Evolutionary conservation across 2,113 vertebrate genomes (phyloP), one percentile per base, ranked within the genome.

Genomic region (Grus americana): DNA sequence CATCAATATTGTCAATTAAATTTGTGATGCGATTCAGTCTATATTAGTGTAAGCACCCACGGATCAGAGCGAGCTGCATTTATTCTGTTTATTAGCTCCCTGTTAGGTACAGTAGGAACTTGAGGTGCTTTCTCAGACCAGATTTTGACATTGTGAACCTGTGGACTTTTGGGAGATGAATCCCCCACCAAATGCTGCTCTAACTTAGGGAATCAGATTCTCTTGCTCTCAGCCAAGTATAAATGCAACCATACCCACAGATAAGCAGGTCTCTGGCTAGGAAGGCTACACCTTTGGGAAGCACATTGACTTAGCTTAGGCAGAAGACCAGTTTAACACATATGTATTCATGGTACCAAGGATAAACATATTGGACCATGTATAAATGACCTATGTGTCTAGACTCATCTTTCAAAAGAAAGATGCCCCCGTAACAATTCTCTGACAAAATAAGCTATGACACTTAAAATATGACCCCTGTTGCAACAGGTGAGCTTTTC

Each of bases 201-300:
- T 63, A 30, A 52, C 8, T 65, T 44, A 32, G 7, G 5, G 13
- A 80, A 49, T 34, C 49, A 57, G 30, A 36, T 66, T 78, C 49
- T 20, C 15, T 7, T 8, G 4, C 11, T 84, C 16, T 58, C 29
- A 82, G 9, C 44, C 46, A 65, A 40, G 34, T 32, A 65, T 30
- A 55, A 84, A 81, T 24, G 7, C 13, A 67, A 16, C 17, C 46
- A 54, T 40, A 58, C 1, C 5, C 16, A 27, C 22, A 65, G 74
- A 12, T 15, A 87, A 13, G 10, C 11, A 38, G 44, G 2, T 62
- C 36, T 71, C 50, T 62, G 49, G 3, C 12, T 83, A n/a, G 15
- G 12, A 11, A 54, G 16, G 6, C 5, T 36, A 16, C 30, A 20
- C 0, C 0, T 73, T 49, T 87, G 19, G 26, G n/a, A 78, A 71